Conservation (phyloP, 1,140 invertebrate genomes). For the Chelonus insularis region DNA sequence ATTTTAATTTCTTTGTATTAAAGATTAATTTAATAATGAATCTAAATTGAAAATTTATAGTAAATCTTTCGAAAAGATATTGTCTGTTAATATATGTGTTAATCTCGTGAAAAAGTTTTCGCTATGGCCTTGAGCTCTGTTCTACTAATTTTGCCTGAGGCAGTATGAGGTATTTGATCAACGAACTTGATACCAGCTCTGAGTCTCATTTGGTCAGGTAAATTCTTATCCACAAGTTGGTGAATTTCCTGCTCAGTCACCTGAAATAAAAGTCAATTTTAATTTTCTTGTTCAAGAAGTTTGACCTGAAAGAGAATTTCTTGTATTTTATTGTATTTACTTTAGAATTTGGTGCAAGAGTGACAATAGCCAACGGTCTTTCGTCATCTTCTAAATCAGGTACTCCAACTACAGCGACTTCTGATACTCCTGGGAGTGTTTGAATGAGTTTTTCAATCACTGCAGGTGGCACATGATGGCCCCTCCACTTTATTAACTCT, state of each 20-base stretch:
- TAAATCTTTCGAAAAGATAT: no score
- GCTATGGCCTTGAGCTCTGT: conserved; percentile 45
- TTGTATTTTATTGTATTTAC: no score
- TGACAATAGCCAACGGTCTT: conserved; percentile 71
- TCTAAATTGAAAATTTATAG: no score
- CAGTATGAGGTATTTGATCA: conserved; percentile 64
- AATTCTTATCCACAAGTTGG: conserved; percentile 30
- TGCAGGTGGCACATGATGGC: conserved; percentile 59
- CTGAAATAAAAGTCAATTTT: conserved; percentile 18
- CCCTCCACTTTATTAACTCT: conserved; percentile 76
- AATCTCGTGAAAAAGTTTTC: neutral
- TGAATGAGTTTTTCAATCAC: conserved; percentile 69
- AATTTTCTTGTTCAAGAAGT: no score
- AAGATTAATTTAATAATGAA: no score
- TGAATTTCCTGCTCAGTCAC: conserved; percentile 35
- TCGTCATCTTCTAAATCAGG: conserved; percentile 70
- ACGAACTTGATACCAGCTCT: conserved; percentile 63
- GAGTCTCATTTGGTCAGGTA: conserved; percentile 58
- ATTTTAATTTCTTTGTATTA: no score
- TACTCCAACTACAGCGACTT: conserved; percentile 73
- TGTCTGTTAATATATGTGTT: no score
- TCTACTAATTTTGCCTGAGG: conserved; percentile 66
- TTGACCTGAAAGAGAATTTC: no score
- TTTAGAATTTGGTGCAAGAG: conserved; percentile 55
- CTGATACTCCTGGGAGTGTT: conserved; percentile 67